Evolutionary conservation across 2,888 invertebrate species (phyloP).

Genomic region (Aleiodes alternator): DNA sequence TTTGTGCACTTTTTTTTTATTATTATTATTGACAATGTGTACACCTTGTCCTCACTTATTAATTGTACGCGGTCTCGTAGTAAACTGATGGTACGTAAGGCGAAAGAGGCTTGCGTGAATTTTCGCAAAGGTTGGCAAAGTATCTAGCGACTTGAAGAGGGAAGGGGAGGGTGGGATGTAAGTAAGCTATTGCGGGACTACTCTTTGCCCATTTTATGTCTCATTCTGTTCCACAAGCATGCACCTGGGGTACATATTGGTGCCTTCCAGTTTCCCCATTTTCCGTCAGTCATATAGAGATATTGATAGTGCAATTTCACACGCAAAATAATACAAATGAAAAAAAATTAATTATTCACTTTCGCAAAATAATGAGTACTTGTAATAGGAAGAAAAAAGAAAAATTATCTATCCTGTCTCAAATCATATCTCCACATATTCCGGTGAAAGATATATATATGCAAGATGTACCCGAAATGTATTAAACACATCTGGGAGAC

Average conservation of each 20-base stretch:
- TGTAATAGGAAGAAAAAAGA: too few species aligned
- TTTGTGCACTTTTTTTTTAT: not conserved
- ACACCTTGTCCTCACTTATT: constrained; percentile 61
- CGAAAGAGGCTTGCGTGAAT: constrained; percentile 57
- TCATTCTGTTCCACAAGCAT: constrained; percentile 8
- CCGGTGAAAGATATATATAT: too few species aligned
- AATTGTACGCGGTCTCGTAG: constrained; percentile 67
- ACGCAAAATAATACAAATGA: not conserved
- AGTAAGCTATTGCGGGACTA: constrained; percentile 50
- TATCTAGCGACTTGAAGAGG: constrained; percentile 11
- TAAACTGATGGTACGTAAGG: constrained; percentile 62
- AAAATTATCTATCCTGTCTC: too few species aligned
- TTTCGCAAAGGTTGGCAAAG: constrained; percentile 54
- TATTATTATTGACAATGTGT: too few species aligned
- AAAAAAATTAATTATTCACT: not conserved
- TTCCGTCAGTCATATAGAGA: constrained; percentile 26
- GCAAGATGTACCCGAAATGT: too few species aligned
- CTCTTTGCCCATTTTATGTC: constrained; percentile 47
- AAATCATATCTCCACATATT: too few species aligned
- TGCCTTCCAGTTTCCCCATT: constrained; percentile 50
- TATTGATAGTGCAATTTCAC: constrained; percentile 22
- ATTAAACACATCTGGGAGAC: too few species aligned
- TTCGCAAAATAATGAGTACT: too few species aligned
- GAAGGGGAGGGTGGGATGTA: constrained; percentile 49
- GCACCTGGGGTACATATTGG: not conserved